Conservation (phyloP, 1,140 invertebrate species). For the Halotydeus destructor region DNA sequence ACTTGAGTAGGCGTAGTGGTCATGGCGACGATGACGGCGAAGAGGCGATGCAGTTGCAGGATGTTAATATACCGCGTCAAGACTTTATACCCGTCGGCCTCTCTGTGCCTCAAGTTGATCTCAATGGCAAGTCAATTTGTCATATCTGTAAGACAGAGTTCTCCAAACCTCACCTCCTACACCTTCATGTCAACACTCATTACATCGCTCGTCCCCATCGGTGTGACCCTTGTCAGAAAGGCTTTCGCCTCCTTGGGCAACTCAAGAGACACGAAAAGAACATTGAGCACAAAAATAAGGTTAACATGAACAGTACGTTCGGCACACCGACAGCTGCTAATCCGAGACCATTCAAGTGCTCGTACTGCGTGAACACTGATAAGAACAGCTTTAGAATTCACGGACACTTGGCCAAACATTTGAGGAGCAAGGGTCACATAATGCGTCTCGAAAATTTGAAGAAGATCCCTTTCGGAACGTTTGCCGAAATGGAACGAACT, state of each 20-base stretch:
- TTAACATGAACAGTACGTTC: constrained; percentile 61
- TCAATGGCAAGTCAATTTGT: constrained; percentile 57
- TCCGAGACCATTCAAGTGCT: constrained; percentile 80
- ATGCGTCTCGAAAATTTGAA: constrained; percentile 75
- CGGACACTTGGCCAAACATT: constrained; percentile 84
- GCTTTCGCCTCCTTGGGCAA: constrained; percentile 73
- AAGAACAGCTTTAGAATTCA: constrained; percentile 94
- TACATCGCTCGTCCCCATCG: constrained; percentile 78
- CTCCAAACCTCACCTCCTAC: constrained; percentile 63
- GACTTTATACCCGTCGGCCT: constrained; percentile 3
- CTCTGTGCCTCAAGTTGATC: no score
- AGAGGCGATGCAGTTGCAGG: not conserved
- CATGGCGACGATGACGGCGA: not conserved
- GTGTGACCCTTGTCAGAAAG: constrained; percentile 72
- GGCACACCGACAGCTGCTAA: constrained; percentile 62
- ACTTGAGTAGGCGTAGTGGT: constrained; percentile 13
- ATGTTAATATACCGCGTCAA: no score
- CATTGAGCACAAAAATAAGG: constrained; percentile 70
- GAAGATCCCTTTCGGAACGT: constrained; percentile 88
- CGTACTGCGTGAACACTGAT: constrained; percentile 80
- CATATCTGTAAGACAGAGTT: constrained; percentile 75
- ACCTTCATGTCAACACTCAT: constrained; percentile 83
- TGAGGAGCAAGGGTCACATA: constrained; percentile 89
- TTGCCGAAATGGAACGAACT: constrained; percentile 74
- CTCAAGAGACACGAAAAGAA: constrained; percentile 75